These are phyloP conservation scores for Caenorhabditis angaria DNA, from an alignment of 2,888 invertebrate genomes.

Conservation along the genomic window DNA sequence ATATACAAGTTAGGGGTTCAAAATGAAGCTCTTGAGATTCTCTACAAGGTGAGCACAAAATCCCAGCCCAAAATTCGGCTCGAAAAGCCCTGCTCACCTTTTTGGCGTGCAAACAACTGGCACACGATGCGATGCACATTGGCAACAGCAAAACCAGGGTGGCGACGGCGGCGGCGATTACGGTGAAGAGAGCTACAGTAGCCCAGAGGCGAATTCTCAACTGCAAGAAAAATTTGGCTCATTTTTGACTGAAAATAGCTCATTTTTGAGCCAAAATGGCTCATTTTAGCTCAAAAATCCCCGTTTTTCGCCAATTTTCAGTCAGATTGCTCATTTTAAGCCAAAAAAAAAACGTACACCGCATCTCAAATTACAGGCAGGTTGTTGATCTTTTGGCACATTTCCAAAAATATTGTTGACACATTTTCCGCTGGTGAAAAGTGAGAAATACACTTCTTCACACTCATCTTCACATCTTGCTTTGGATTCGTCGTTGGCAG, in stretches of 20 bases:
- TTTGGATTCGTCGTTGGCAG: constrained; percentile 65
- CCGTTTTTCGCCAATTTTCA: no score
- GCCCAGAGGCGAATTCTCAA: constrained; percentile 68
- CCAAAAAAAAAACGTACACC: no score
- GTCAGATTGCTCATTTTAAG: no score
- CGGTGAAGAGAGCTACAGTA: constrained; percentile 61
- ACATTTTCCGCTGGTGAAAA: constrained; percentile 70
- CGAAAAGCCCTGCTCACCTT: no score
- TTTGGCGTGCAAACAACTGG: constrained; percentile 69
- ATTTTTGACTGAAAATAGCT: background rate
- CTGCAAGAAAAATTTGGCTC: constrained; percentile 21
- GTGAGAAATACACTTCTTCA: constrained; percentile 68
- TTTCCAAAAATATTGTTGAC: constrained; percentile 63
- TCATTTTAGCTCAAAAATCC: no score
- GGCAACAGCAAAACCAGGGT: constrained; percentile 68
- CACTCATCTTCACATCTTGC: constrained; percentile 71
- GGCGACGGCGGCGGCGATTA: constrained; percentile 65
- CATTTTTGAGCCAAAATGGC: constrained; percentile 37
- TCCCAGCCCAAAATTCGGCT: no score
- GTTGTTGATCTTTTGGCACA: constrained; percentile 56
- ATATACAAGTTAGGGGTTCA: no score
- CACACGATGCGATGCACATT: constrained; percentile 71
- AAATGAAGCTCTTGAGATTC: no score
- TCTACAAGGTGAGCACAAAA: no score
- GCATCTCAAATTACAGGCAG: constrained; percentile 63